phyloP scores from a whole-genome alignment of 2,888 invertebrate species.

The Mechanitis mazaeus region DNA sequence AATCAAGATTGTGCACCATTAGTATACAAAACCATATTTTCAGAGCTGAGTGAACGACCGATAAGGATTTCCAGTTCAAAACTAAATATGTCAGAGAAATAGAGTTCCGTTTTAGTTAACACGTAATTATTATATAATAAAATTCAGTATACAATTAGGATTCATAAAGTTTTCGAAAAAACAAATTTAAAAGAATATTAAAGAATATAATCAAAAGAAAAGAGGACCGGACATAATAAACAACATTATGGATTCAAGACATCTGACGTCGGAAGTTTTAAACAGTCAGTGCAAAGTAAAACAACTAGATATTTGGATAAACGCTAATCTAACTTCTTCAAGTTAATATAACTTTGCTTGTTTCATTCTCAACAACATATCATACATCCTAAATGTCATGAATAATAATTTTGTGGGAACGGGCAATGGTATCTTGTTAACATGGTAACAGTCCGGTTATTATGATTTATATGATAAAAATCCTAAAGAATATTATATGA shows the following conservation, averaged over 20 bases:
- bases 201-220: neutral
- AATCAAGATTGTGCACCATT: conserved; percentile 5
- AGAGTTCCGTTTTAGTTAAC: too few species aligned
- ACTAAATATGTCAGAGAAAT: neutral
- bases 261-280: conserved; percentile 14
- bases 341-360: conserved; percentile 63
- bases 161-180: too few species aligned
- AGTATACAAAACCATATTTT: conserved; percentile 5
- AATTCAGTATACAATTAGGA: too few species aligned
- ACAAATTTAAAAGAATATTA: too few species aligned
- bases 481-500: neutral
- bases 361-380: conserved; percentile 57
- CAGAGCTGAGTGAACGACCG: neutral
- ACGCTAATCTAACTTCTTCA: conserved; percentile 61
- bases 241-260: conserved; percentile 4
- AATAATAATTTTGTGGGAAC: conserved; percentile 45
- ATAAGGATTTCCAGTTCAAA: neutral
- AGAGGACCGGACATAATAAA: neutral
- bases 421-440: conserved; percentile 25
- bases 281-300: conserved; percentile 12
- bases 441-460: neutral
- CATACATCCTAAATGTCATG: too few species aligned
- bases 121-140: too few species aligned
- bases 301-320: conserved; percentile 44
- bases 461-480: neutral